Base-by-base conservation (phyloP, 2,113 vertebrate genomes). In the Cygnus buccinator region DNA sequence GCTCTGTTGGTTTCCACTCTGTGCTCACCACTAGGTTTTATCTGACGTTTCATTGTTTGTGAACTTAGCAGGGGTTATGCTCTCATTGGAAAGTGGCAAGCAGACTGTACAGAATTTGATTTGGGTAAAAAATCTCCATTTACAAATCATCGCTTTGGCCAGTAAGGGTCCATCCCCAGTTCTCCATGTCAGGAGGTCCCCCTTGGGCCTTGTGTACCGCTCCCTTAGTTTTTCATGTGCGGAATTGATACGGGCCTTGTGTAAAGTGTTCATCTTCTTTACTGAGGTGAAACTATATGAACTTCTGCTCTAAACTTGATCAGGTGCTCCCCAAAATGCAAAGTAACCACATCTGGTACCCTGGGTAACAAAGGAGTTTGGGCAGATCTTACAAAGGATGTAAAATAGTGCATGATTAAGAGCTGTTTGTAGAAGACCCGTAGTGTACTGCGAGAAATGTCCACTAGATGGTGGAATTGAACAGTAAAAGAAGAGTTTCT, bases 401-500 rank as follows among this genome's bases (percentile, higher is more conserved):
- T 5, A 62, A n/a, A 35, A 9, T 46, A 3, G 3, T 5, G 15
- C 25, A 14, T 18, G 39, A 73, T 5, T 1, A 9, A 41, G 68
- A 70, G 39, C 13, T 77, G 37, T 11, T 0, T 9, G 43, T 23
- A 67, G 37, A 12, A 33, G 29, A 17, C 23, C 20, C 11, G 1
- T 1, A 3, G 13, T 4, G 33, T 18, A 5, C 23, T 20, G 15
- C 18, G 4, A 14, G 46, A 19, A 29, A 29, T 9, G n/a, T 17
- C 94, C 97, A 16, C 89, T 89, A 96, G 97, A 70, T 94, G 97
- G 95, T 70, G 61, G 84, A 20, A 72, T 87, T 79, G 39, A 52
- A 84, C 90, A 46, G 74, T 1, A 2, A 43, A 90, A 90, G n/a
- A 28, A 31, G 54, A 71, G 19, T 37, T 77, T 11, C 79, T 59